Percentiles rank a stretch among this genome's conserved stretches.
phyloP scores from a whole-genome alignment of 2,888 invertebrate genomes.

The Melinaea marsaeus region DNA sequence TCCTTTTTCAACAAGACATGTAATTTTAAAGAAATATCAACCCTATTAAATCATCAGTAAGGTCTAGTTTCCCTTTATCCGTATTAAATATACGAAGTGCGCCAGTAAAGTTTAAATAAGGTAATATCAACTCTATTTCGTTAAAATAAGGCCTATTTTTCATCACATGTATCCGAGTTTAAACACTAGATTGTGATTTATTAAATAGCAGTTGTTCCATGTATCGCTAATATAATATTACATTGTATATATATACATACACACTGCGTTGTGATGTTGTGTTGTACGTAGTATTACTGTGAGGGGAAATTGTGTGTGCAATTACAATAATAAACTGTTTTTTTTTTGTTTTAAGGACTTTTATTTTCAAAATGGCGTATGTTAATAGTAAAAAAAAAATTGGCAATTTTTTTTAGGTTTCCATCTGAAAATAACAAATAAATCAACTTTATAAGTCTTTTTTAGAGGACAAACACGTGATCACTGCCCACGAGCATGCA shows the following conservation, averaged over 20 bases:
- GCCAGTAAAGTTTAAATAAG: no score
- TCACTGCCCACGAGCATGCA: no score
- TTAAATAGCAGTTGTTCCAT: slow-evolving; percentile 4
- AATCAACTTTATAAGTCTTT: no score
- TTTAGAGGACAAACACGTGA: no score
- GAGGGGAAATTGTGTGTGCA: slow-evolving; percentile 66
- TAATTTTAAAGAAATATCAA: background rate
- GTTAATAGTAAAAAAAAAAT: background rate
- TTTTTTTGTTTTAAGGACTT: slow-evolving; percentile 45
- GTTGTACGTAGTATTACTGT: slow-evolving; percentile 64
- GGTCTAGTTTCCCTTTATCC: background rate
- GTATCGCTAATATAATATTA: background rate
- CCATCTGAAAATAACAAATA: slow-evolving; percentile 9
- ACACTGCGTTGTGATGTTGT: slow-evolving; percentile 37
- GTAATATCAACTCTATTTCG: no score
- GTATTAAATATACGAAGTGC: no score
- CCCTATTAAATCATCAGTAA: background rate
- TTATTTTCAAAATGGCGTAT: slow-evolving; percentile 24
- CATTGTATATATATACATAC: background rate
- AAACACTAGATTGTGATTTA: background rate
- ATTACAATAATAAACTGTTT: slow-evolving; percentile 65
- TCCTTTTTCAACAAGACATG: background rate
- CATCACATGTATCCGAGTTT: background rate
- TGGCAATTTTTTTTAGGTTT: slow-evolving; percentile 1
- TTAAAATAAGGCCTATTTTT: no score